Evolutionary conservation across 2,888 invertebrate genomes (phyloP).

Genomic region (Watsonalla cultraria): DNA sequence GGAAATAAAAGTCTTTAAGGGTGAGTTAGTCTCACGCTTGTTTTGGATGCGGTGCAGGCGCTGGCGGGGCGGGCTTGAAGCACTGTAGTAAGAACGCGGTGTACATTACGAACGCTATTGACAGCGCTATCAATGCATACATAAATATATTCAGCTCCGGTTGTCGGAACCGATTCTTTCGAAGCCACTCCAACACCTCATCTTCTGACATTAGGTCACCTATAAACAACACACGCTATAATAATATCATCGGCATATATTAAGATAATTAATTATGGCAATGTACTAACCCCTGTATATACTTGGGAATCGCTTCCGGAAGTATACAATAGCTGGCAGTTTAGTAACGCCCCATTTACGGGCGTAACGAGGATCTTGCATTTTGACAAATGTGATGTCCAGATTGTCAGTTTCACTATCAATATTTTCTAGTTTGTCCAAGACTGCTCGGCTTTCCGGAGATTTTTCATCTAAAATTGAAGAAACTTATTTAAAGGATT

Average conservation of each 20-base stretch:
- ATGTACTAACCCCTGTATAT: conserved; percentile 87
- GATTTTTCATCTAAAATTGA: conserved; percentile 85
- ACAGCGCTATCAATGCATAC: conserved; percentile 93
- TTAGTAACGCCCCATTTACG: conserved; percentile 96
- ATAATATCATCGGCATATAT: conserved; percentile 8
- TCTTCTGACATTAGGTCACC: conserved; percentile 90
- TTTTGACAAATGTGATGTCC: conserved; percentile 96
- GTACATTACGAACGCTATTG: conserved; percentile 91
- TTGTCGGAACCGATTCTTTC: conserved; percentile 94
- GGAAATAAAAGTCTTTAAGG: conserved; percentile 20
- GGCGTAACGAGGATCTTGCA: conserved; percentile 94
- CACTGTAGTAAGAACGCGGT: conserved; percentile 94
- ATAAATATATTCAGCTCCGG: conserved; percentile 96
- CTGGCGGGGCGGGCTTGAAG: conserved; percentile 85
- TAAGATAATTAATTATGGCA: background rate
- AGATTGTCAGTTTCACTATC: conserved; percentile 96
- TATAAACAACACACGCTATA: conserved; percentile 42
- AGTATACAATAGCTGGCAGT: conserved; percentile 94
- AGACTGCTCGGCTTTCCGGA: conserved; percentile 88
- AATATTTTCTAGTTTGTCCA: conserved; percentile 93
- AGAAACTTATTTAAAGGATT: background rate
- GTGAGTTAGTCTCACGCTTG: conserved; percentile 75
- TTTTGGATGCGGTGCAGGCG: conserved; percentile 81
- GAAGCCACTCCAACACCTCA: conserved; percentile 94
- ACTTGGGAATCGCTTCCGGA: conserved; percentile 93